A percentile compares a stretch with the other conserved stretches of the same genome.
These are phyloP conservation scores for Aphaenogaster rudis DNA, from an alignment of 1,140 invertebrate species.

Conservation along the genomic window DNA sequence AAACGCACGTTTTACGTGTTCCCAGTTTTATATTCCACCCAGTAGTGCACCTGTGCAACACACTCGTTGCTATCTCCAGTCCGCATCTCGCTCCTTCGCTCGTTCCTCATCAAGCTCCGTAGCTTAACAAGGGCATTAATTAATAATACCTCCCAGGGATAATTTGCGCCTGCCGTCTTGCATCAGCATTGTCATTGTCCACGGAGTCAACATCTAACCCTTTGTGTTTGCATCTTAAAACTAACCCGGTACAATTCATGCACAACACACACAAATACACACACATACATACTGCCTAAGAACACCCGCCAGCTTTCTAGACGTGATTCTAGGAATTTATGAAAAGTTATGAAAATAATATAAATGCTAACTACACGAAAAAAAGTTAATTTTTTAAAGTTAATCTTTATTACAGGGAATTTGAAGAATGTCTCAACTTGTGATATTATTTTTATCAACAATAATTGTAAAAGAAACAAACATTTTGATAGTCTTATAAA, in stretches of 20 bases:
- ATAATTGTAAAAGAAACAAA: slow-evolving; percentile 5
- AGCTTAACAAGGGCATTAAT: slow-evolving; percentile 72
- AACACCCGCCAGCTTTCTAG: not conserved
- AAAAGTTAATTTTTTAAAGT: not conserved
- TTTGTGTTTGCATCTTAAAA: slow-evolving; percentile 63
- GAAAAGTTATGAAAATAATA: not conserved
- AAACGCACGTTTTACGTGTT: slow-evolving; percentile 72
- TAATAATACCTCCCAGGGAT: slow-evolving; percentile 73
- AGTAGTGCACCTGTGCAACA: slow-evolving; percentile 63
- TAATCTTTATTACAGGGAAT: not conserved
- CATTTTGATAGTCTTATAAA: not conserved
- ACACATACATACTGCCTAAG: not conserved
- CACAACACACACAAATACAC: not conserved
- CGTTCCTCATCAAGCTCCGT: slow-evolving; percentile 34
- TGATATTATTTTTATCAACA: not conserved
- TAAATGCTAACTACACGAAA: not conserved
- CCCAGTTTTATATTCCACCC: slow-evolving; percentile 66
- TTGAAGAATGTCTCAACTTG: not conserved
- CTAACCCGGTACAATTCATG: slow-evolving; percentile 54
- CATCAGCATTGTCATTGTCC: slow-evolving; percentile 70
- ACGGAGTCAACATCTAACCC: slow-evolving; percentile 32
- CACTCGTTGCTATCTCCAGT: slow-evolving; percentile 55
- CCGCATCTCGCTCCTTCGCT: slow-evolving; percentile 39
- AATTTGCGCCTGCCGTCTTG: slow-evolving; percentile 69
- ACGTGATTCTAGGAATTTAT: not conserved